Conservation (phyloP, 2,888 invertebrate genomes). For the Oscheius sp. region DNA sequence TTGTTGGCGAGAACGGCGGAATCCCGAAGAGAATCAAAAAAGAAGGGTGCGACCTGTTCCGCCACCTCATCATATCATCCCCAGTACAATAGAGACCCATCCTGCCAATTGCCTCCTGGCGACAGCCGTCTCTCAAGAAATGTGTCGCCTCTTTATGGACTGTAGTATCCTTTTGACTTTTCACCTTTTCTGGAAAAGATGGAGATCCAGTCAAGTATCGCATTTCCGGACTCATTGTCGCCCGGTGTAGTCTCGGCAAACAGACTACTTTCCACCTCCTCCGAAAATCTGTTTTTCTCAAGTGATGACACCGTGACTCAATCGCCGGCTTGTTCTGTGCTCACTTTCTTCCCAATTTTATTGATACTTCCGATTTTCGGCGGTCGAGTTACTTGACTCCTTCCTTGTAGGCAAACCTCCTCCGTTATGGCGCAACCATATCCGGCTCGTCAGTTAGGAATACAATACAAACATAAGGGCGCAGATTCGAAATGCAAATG, state of each 20-base stretch:
- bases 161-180: not conserved
- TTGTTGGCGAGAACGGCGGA: not conserved
- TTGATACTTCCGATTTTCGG: no score
- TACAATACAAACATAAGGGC: constrained; percentile 32
- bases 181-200: not conserved
- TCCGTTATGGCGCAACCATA: constrained; percentile 29
- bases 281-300: constrained; percentile 1
- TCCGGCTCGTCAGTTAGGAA: constrained; percentile 13
- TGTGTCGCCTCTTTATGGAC: constrained; percentile 7
- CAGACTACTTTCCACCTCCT: constrained; percentile 18
- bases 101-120: constrained; percentile 16
- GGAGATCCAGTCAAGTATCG: constrained; percentile 33
- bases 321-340: not conserved
- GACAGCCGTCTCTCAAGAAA: no score
- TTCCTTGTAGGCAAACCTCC: not conserved
- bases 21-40: constrained; percentile 19
- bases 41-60: constrained; percentile 31
- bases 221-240: constrained; percentile 31
- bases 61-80: constrained; percentile 34
- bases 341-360: not conserved
- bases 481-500: constrained; percentile 37
- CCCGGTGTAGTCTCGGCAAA: constrained; percentile 32
- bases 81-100: constrained; percentile 15
- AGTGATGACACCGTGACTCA: constrained; percentile 1
- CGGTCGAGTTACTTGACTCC: no score